Evolutionary conservation across 1,140 invertebrate species (phyloP).

Genomic region (Homalodisca vitripennis): DNA sequence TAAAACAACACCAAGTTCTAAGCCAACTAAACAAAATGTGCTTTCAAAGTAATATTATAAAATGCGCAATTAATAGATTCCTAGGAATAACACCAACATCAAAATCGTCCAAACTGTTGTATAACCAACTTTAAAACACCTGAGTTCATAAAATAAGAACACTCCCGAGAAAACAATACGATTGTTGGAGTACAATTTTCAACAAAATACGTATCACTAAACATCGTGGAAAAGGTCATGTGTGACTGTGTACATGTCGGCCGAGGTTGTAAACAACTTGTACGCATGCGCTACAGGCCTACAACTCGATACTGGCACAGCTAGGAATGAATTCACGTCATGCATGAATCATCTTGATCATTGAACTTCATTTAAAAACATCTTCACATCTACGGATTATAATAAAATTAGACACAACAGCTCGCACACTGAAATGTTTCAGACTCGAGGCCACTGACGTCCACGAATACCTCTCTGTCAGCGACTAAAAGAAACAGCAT

Average conservation of each 20-base stretch:
- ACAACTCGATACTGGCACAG: constrained; percentile 43
- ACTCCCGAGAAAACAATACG: neutral
- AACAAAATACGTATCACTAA: constrained; percentile 39
- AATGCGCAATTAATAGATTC: constrained; percentile 35
- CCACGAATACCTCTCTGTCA: neutral
- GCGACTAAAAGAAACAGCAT: neutral
- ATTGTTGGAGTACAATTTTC: neutral
- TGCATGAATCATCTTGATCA: constrained; percentile 36
- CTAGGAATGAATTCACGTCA: constrained; percentile 35
- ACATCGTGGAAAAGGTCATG: constrained; percentile 46
- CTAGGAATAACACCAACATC: constrained; percentile 35
- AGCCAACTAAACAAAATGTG: constrained; percentile 29
- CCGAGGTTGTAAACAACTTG: constrained; percentile 49
- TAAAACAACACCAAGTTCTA: too few species aligned
- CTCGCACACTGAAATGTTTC: neutral
- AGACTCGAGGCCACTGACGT: too few species aligned
- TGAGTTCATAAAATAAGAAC: neutral
- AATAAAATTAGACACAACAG: neutral
- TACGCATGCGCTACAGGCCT: constrained; percentile 50
- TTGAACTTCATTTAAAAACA: constrained; percentile 26
- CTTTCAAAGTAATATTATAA: constrained; percentile 26
- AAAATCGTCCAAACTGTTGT: constrained; percentile 29
- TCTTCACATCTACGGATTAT: neutral
- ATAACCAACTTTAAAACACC: neutral
- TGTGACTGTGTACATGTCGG: constrained; percentile 41